Conservation (phyloP, 2,113 vertebrate genomes). For the Engraulis encrasicolus region DNA sequence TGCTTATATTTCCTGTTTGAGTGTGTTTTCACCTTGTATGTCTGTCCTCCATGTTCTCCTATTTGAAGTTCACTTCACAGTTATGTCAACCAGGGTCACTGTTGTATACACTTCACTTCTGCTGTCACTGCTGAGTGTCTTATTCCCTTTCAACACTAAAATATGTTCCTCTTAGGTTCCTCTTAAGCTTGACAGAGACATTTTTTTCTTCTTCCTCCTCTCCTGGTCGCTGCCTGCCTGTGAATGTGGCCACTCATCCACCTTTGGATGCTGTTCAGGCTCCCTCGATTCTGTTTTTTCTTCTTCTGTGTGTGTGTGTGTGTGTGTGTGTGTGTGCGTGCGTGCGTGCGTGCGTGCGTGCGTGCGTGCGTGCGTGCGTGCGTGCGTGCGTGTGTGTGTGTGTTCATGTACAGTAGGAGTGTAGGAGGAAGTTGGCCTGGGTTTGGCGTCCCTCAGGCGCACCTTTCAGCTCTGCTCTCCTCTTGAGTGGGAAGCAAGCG, state of each 20-base stretch:
- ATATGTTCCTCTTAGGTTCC: not conserved
- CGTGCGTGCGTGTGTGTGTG: too few relatives aligned
- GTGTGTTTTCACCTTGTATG: not conserved
- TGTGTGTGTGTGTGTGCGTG: too few relatives aligned
- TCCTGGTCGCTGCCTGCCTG: not conserved
- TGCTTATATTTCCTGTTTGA: constrained; percentile 12
- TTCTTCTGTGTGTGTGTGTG: constrained; percentile 4
- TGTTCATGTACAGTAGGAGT: too few relatives aligned
- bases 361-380: too few relatives aligned
- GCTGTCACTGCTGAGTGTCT: not conserved
- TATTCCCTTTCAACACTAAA: not conserved
- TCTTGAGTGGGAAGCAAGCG: constrained; percentile 4
- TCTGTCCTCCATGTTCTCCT: not conserved
- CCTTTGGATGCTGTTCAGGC: not conserved
- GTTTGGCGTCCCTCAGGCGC: not conserved
- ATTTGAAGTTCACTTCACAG: not conserved
- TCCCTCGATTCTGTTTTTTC: not conserved
- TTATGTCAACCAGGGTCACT: constrained; percentile 7
- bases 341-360: too few relatives aligned
- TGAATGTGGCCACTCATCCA: not conserved
- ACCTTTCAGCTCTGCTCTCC: not conserved
- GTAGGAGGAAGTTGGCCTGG: not conserved
- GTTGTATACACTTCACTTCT: not conserved
- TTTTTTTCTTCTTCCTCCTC: not conserved
- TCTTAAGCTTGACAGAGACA: too few relatives aligned